Evolutionary conservation across 2,113 vertebrate genomes (phyloP), one percentile per base, ranked within the genome.

Genomic region (Neoarius graeffei): DNA sequence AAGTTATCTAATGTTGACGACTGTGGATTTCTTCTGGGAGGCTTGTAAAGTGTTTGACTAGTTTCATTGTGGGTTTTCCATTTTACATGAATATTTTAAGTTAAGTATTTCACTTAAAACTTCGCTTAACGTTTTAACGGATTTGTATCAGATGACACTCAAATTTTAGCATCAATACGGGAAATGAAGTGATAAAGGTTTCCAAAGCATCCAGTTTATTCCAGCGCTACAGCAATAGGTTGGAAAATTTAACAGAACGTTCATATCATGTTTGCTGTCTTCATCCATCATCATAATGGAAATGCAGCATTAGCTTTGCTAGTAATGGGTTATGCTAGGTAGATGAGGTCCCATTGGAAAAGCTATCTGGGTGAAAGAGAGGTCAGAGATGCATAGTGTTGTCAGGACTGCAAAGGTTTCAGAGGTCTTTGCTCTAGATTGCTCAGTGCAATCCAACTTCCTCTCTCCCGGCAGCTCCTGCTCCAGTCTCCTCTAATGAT

Each of bases 401-500:
- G 67, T 69, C 54, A 56, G 86, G 35, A 83, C n/a, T 30, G 77
- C 23, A 17, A 74, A 85, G 84, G 30, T 67, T 79, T 76, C 50
- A 14, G 59, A 67, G 67, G 67, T 83, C 52, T 59, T 84, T 57
- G 69, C 19, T 42, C 62, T 56, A 77, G 59, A 88, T 64, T 64
- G 57, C 84, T 69, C 71, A 74, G 60, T 84, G 82, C 66, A 79
- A 88, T 84, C 74, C 64, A 64, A 57, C 74, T 64, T 66, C 83
- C 27, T 57, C 71, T 35, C n/a, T 64, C 76, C 73, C 25, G 6
- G 42, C n/a, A n/a, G 50, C 60, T 84, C 62, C 14, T 57, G 19
- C 77, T 80, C 14, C 30, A 19, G 19, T 77, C 87, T 88, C 42
- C 62, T 84, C 86, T 81, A 84, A 91, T 88, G 84, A 91, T 91